Percentiles rank a stretch among this genome's conserved stretches.
phyloP scores from a whole-genome alignment of 1,140 invertebrate genomes.

The Halesus radiatus region DNA sequence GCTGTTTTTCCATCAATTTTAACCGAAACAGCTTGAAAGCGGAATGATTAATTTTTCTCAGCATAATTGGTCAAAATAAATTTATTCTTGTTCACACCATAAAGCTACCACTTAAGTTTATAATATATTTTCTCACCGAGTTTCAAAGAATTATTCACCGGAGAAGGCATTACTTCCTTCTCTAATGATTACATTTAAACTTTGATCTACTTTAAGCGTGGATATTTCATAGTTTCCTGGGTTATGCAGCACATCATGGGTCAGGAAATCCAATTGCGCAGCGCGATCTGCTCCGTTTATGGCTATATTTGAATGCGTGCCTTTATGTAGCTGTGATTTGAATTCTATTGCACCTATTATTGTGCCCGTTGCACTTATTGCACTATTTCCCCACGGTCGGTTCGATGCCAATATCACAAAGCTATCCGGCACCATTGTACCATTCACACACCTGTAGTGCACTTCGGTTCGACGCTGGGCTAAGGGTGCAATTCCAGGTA shows the following conservation, averaged over 20 bases:
- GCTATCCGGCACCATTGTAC: background rate
- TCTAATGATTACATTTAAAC: background rate
- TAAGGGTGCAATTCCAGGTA: conserved; percentile 44
- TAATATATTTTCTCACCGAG: too few relatives aligned
- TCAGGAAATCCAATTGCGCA: conserved; percentile 14
- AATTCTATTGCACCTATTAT: conserved; percentile 27
- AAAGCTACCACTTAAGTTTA: too few relatives aligned
- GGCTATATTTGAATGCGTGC: background rate
- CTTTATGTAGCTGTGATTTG: conserved; percentile 35
- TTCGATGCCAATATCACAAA: conserved; percentile 16
- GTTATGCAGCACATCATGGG: conserved; percentile 5
- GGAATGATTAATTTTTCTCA: too few relatives aligned
- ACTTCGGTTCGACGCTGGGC: background rate
- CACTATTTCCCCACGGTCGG: conserved; percentile 37
- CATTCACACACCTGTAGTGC: conserved; percentile 48
- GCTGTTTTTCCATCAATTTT: too few relatives aligned
- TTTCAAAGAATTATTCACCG: too few relatives aligned
- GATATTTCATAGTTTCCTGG: conserved; percentile 5
- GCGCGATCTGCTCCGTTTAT: background rate
- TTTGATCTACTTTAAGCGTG: conserved; percentile 19
- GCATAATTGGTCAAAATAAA: too few relatives aligned
- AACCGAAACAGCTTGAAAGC: too few relatives aligned
- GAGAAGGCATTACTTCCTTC: too few relatives aligned
- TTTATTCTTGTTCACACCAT: too few relatives aligned
- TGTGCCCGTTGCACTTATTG: too few relatives aligned